Percentiles rank a stretch among this genome's conserved stretches.
Evolutionary conservation across 2,113 vertebrate species (phyloP).

Genomic region (Misgurnus anguillicaudatus): DNA sequence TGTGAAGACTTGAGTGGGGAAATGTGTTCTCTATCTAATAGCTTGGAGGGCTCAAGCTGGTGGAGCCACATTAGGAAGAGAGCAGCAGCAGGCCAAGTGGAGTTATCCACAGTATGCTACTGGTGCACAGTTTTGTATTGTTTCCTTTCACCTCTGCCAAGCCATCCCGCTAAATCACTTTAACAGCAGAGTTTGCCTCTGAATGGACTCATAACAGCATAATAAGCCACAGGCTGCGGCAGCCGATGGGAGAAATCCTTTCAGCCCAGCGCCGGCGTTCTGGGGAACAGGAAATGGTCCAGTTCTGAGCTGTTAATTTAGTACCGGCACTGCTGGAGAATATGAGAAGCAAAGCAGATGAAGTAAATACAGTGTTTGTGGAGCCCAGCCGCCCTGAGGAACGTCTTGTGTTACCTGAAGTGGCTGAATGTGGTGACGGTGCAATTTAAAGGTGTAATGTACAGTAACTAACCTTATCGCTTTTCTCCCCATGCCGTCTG

Average conservation of each 20-base stretch:
- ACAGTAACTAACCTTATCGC: neutral
- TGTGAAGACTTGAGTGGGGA: slow-evolving; percentile 26
- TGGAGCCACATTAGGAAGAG: slow-evolving; percentile 14
- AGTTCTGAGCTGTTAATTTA: slow-evolving; percentile 51
- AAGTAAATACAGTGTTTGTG: slow-evolving; percentile 52
- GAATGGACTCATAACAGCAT: slow-evolving; percentile 60
- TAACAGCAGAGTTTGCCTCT: slow-evolving; percentile 56
- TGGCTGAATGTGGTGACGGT: neutral
- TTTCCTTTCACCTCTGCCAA: slow-evolving; percentile 54
- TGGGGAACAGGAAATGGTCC: slow-evolving; percentile 48
- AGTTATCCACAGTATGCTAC: slow-evolving; percentile 37
- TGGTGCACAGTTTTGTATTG: slow-evolving; percentile 41
- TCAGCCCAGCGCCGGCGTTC: slow-evolving; percentile 39
- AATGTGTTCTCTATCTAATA: slow-evolving; percentile 39
- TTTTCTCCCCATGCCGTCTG: neutral
- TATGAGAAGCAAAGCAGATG: slow-evolving; percentile 42
- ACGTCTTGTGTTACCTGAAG: slow-evolving; percentile 26
- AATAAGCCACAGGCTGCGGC: slow-evolving; percentile 58
- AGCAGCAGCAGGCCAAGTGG: slow-evolving; percentile 50
- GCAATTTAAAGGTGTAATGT: slow-evolving; percentile 4
- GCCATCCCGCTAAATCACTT: slow-evolving; percentile 58
- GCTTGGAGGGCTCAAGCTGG: slow-evolving; percentile 22
- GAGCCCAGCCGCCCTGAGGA: slow-evolving; percentile 19
- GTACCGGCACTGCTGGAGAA: slow-evolving; percentile 43
- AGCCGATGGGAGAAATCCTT: slow-evolving; percentile 50